A percentile compares a stretch with the other conserved stretches of the same genome.
These are phyloP conservation scores for Menura novaehollandiae DNA, from an alignment of 2,113 vertebrate genomes.

Conservation along the genomic window DNA sequence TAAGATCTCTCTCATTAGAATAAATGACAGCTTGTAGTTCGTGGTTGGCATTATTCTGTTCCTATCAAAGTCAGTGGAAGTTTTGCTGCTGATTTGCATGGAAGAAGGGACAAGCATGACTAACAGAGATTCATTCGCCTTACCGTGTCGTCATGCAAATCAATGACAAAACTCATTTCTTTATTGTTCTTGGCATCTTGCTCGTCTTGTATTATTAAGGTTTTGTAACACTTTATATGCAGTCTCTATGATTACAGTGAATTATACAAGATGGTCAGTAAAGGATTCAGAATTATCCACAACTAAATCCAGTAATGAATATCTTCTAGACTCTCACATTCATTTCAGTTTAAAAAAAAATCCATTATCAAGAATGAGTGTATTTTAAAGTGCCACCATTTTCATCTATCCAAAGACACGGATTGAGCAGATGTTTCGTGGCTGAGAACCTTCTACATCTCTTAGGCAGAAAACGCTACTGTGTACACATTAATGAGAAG, in stretches of 20 bases:
- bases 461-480: neutral
- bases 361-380: neutral
- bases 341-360: constrained; percentile 2
- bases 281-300: neutral
- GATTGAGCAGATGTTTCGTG: constrained; percentile 21
- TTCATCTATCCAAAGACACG: neutral
- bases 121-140: neutral
- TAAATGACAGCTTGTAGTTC: constrained; percentile 65
- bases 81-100: constrained; percentile 1
- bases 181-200: neutral
- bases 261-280: neutral
- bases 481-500: constrained; percentile 17
- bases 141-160: neutral
- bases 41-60: neutral
- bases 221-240: neutral
- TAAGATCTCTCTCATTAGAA: constrained; percentile 38
- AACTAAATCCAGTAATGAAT: neutral
- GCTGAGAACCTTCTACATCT: constrained; percentile 12
- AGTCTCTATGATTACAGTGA: neutral
- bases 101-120: constrained; percentile 21
- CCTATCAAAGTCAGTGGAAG: neutral
- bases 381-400: constrained; percentile 43
- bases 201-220: neutral
- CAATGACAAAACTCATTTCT: neutral
- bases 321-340: neutral